Evolutionary conservation across 2,797 vertebrate genomes (phyloP).

Genomic region (Ctenosaura bakeri): DNA sequence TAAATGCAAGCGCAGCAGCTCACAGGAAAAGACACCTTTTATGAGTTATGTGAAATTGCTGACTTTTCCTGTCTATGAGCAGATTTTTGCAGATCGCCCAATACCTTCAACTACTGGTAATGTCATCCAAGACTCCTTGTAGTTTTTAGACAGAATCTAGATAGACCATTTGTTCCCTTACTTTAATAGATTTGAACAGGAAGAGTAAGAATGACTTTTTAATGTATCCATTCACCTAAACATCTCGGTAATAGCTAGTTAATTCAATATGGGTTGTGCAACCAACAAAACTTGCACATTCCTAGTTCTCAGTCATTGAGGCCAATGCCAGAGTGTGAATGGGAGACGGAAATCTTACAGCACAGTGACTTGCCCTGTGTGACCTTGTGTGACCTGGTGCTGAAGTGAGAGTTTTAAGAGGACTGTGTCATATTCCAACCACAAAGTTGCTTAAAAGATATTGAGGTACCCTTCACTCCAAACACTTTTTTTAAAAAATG

Average conservation of each 20-base stretch:
- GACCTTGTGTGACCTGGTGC: neutral
- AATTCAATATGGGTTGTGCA: neutral
- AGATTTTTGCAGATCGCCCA: neutral
- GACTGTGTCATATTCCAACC: neutral
- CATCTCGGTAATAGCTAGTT: neutral
- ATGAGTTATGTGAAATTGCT: constrained; percentile 5
- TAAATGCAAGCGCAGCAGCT: neutral
- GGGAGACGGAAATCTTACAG: neutral
- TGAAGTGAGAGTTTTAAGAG: neutral
- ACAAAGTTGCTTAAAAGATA: neutral
- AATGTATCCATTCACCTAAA: neutral
- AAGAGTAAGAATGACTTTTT: neutral
- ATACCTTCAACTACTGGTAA: constrained; percentile 5
- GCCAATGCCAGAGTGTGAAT: neutral
- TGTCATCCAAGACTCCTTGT: neutral
- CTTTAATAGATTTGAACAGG: neutral
- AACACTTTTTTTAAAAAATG: no score
- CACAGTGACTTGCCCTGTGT: no score
- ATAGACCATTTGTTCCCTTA: neutral
- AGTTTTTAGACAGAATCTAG: constrained; percentile 12
- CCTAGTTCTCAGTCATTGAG: neutral
- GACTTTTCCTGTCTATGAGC: neutral
- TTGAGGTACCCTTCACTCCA: neutral
- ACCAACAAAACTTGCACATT: neutral
- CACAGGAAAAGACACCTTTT: neutral